Evolutionary conservation across 1,140 invertebrate genomes (phyloP), one percentile per base, ranked within the genome.

Genomic region (Gryllus bimaculatus): DNA sequence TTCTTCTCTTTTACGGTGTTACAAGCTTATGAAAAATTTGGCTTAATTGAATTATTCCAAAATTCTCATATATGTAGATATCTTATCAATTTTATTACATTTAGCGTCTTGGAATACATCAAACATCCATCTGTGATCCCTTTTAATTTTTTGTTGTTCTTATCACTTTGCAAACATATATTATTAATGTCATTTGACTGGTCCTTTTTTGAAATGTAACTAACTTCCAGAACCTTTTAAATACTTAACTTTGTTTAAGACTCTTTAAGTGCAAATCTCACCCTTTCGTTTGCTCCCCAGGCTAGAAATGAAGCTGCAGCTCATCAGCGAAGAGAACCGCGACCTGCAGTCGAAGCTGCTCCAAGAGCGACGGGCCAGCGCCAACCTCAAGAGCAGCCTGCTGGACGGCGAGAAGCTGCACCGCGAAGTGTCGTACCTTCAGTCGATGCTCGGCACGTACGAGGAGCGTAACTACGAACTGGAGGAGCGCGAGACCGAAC

Each of bases 391-490:
- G 15, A 21, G n/a, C 47, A n/a, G 15, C 20, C 76, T 77, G 6
- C 3, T 20, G 13, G 48, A 77, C 7, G 21, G 76, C n/a, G 76
- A 77, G 48, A 3, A 20, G 47, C 47, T 48, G 15, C 1, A 75
- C 10, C 47, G 73, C 5, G 66, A 79, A 13, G 6, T 79, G 12
- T 12, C 18, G 21, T 21, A 47, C 78, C 47, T 79, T 0, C 49
- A 79, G 20, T 81, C 84, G 0, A 85, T 90, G 78, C 85, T 90
- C 0, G 84, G 83, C 18, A 87, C 88, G 75, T 89, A 89, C 8
- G 91, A 93, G 82, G 87, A 88, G 73, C 87, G 86, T 48, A 89
- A 90, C 80, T 87, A 87, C 39, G 86, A 89, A 80, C 82, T 92
- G 73, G 88, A 89, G 82, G 84, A 87, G 78, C 85, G 87, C 26